Evolutionary conservation across 2,888 invertebrate genomes (phyloP), one percentile per base, ranked within the genome.

Genomic region (Caenorhabditis uteleia): DNA sequence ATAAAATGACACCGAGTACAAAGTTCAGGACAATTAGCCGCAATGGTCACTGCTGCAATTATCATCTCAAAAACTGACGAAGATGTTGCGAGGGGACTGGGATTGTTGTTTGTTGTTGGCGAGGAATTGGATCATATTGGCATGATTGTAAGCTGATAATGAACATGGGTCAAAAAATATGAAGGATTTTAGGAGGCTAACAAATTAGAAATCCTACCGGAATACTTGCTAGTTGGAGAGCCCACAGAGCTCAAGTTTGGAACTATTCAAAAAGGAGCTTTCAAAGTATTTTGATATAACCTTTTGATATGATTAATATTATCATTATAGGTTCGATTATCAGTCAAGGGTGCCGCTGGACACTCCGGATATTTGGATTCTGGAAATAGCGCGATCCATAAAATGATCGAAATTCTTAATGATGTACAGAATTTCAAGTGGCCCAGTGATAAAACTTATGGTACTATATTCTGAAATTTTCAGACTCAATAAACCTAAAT

Each of bases 41-140:
- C 72, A 38, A 79, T 80, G 80, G 74, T 77, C 29, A 68, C 72
- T 16, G 79, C 81, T 1, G 74, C 79, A 12, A 58, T 64, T 29
- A 60, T 68, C 26, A 29, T 80, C 18, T 50, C 65, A 12, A 48
- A 40, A 29, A 65, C 60, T 10, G 36, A 67, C 14, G 76, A 75
- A 29, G 51, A 68, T 39, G 44, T 77, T 16, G 77, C 72, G 7
- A 59, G 69, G 14, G 57, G 73, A 29, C 33, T 80, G 16, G 81
- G 75, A 8, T 66, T 81, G 31, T 67, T 81, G 31, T 77, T 82
- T 33, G 79, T 79, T 16, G 80, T 80, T 23, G 80, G 78, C 16
- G 81, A 81, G 44, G 81, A 81, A 57, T 65, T 77, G 7, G 79
- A 79, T 50, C 81, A 81, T 45, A 49, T 74, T 31, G 81, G 81